Base-by-base conservation (phyloP, 2,888 invertebrate genomes). In the Dolomedes plantarius region DNA sequence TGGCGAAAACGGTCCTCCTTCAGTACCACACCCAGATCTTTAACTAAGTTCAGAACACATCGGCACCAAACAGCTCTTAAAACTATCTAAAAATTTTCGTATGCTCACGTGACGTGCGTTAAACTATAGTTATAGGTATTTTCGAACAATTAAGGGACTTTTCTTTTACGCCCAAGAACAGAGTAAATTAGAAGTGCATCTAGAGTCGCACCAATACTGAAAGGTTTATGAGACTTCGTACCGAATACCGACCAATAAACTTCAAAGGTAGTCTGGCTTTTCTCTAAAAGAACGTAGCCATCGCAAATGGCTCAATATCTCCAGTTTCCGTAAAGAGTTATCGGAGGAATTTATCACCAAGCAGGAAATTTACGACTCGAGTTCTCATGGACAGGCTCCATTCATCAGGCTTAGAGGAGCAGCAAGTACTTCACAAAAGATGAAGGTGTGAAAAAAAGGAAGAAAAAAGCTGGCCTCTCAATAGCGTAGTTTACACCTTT, bases 401-500 rank as follows among this genome's bases (percentile, higher is more conserved):
- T 81, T 81, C 68, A 81, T 81, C 81, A 81, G 81, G 50, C 74
- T 81, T 81, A 64, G 28, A 65, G 36, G 72, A 71, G 71, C 83
- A 77, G 71, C 71, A n/a, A 46, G 64, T 39, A 27, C 28, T 31
- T 41, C 32, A 36, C 27, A 56, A 74, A 56, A 65, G 39, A 64
- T 28, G 64, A 65, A 80, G 64, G 56, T 31, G 73, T 27, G 65
- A 72, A 79, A 16, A 19, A 41, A 39, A 39, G 69, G 46, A 28
- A n/a, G 67, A 73, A 80, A 68, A 73, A 81, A 68, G 19, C 28
- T 27, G 2, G 73, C 27, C 50, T 74, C 67, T 81, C 81, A 81
- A 56, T 69, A 50, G 77, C 29, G 36, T 77, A 72, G 77, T 85
- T 85, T 85, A 73, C 83, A 85, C 77, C 83, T 76, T 64, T 74